A percentile compares a stretch with the other conserved stretches of the same genome.
Evolutionary conservation across 2,888 invertebrate genomes (phyloP).

Genomic region (Apeira syringaria): DNA sequence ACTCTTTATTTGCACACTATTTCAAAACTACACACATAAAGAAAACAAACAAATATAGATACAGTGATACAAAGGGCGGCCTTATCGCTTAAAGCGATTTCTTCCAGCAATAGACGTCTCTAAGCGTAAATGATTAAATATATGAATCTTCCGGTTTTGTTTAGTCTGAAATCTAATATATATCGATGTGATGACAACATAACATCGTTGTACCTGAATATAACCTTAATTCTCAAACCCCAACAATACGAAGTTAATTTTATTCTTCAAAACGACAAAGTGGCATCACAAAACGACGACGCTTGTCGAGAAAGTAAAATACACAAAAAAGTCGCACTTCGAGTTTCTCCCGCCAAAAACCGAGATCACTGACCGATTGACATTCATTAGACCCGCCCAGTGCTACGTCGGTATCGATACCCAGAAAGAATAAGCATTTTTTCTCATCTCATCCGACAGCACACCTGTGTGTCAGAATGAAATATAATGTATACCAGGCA

Average conservation of each 20-base stretch:
- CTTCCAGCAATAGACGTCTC: no score
- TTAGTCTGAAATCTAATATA: no score
- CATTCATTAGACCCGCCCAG: slow-evolving; percentile 61
- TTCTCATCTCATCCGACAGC: slow-evolving; percentile 26
- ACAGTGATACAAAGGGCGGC: no score
- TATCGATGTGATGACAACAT: no score
- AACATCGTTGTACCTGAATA: not conserved
- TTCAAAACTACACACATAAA: no score
- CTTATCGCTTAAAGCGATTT: no score
- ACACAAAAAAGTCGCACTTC: slow-evolving; percentile 72
- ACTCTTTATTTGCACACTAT: no score
- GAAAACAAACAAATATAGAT: no score
- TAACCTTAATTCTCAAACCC: slow-evolving; percentile 24
- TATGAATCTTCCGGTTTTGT: no score
- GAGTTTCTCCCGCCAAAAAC: slow-evolving; percentile 81
- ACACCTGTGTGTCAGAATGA: slow-evolving; percentile 31
- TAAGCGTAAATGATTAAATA: no score
- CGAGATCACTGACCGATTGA: slow-evolving; percentile 76
- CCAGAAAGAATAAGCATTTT: slow-evolving; percentile 30
- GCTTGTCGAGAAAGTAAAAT: slow-evolving; percentile 76
- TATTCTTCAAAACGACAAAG: slow-evolving; percentile 31
- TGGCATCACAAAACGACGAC: slow-evolving; percentile 24
- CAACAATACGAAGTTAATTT: slow-evolving; percentile 36
- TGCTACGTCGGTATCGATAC: slow-evolving; percentile 34
- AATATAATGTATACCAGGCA: slow-evolving; percentile 22